These are phyloP conservation scores for Alosa alosa DNA, from an alignment of 2,113 vertebrate genomes.

Conservation along the genomic window DNA sequence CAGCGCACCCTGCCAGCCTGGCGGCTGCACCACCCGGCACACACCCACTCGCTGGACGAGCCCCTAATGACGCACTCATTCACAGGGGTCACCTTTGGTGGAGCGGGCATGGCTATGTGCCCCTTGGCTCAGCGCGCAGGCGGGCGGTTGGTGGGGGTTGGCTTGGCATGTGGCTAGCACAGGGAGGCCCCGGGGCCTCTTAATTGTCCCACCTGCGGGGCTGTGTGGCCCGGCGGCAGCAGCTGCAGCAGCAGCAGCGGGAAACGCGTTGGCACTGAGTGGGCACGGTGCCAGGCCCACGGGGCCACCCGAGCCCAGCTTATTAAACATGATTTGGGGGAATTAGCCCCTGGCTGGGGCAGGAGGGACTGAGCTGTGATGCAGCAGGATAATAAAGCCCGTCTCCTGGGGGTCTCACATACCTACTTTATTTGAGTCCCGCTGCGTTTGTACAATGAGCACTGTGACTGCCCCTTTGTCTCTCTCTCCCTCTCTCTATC, in stretches of 20 bases:
- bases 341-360: constrained; percentile 54
- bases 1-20: not conserved
- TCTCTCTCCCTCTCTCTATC: not conserved
- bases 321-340: constrained; percentile 67
- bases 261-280: constrained; percentile 36
- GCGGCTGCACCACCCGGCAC: not conserved
- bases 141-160: constrained; percentile 41
- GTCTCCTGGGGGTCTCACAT: constrained; percentile 52
- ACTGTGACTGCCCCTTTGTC: not conserved
- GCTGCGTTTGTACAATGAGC: constrained; percentile 13
- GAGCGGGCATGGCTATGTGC: constrained; percentile 32
- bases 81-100: constrained; percentile 63
- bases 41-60: constrained; percentile 41
- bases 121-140: not conserved
- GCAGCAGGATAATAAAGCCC: constrained; percentile 61
- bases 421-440: constrained; percentile 56
- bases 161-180: constrained; percentile 45
- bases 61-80: constrained; percentile 51
- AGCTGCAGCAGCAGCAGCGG: constrained; percentile 57
- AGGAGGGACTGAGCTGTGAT: constrained; percentile 56
- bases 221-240: constrained; percentile 65
- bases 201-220: constrained; percentile 54
- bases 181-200: constrained; percentile 48
- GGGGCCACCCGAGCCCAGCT: constrained; percentile 50
- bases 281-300: constrained; percentile 56